Evolutionary conservation across 2,888 invertebrate species (phyloP).

Genomic region (Dendrolimus houi): DNA sequence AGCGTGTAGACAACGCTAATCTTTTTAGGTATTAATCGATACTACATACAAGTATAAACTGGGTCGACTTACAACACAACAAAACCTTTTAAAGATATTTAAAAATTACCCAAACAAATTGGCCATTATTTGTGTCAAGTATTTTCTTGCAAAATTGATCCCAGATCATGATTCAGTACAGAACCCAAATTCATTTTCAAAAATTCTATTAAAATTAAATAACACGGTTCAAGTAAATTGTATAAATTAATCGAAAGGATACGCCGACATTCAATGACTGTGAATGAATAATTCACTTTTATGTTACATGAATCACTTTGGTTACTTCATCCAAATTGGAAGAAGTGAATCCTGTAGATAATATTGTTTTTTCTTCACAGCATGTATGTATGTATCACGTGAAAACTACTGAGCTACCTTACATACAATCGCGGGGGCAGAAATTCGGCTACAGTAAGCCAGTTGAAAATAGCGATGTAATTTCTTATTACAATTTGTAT

Average conservation of each 20-base stretch:
- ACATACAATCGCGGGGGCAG: no score
- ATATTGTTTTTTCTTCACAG: no score
- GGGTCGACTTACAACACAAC: not conserved
- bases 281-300: not conserved
- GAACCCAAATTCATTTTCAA: not conserved
- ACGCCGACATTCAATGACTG: not conserved
- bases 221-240: not conserved
- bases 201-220: not conserved
- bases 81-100: not conserved
- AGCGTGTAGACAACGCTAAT: not conserved
- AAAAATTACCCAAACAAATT: not conserved
- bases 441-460: no score
- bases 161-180: not conserved
- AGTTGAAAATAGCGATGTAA: no score
- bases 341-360: no score
- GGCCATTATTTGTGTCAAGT: not conserved
- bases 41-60: not conserved
- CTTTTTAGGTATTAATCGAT: not conserved
- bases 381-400: no score
- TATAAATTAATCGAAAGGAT: no score
- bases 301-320: no score
- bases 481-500: no score
- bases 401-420: no score
- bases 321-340: no score
- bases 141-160: no score